Conservation (phyloP, 2,113 vertebrate genomes). For the Lichenostomus cassidix region DNA sequence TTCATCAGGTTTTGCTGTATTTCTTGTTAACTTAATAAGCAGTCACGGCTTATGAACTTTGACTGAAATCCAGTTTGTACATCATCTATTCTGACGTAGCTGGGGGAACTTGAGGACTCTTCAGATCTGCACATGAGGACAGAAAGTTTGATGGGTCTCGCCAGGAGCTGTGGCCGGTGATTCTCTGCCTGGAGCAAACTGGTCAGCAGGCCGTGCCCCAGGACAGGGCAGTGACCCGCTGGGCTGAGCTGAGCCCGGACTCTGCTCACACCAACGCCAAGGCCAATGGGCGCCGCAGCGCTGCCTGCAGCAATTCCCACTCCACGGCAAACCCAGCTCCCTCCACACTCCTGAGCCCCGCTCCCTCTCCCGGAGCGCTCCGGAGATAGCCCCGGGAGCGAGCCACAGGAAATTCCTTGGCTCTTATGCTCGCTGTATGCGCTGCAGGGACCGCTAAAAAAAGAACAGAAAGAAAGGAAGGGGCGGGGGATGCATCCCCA, state of each 20-base stretch:
- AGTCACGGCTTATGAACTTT: not conserved
- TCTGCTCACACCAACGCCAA: not conserved
- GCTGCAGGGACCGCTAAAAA: not conserved
- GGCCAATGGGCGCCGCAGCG: not conserved
- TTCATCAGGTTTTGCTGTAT: not conserved
- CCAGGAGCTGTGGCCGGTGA: not conserved
- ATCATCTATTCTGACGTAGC: not conserved
- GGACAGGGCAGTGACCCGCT: not conserved
- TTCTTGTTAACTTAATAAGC: not conserved
- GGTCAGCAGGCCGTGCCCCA: not conserved
- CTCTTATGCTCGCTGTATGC: not conserved
- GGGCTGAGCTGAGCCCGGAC: not conserved
- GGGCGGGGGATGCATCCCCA: not conserved
- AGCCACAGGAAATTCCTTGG: not conserved
- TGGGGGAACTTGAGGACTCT: not conserved
- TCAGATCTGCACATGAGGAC: not conserved
- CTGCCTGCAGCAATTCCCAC: not conserved
- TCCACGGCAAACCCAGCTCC: not conserved
- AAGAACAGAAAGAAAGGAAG: not conserved
- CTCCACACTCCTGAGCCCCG: fast-evolving
- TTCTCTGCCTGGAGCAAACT: not conserved
- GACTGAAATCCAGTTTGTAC: not conserved
- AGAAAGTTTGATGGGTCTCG: not conserved
- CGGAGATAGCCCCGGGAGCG: not conserved
- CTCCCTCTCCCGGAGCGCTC: not conserved